These are phyloP conservation scores for Loxodonta africana DNA, from an alignment of 2,113 vertebrate genomes.

Conservation along the genomic window DNA sequence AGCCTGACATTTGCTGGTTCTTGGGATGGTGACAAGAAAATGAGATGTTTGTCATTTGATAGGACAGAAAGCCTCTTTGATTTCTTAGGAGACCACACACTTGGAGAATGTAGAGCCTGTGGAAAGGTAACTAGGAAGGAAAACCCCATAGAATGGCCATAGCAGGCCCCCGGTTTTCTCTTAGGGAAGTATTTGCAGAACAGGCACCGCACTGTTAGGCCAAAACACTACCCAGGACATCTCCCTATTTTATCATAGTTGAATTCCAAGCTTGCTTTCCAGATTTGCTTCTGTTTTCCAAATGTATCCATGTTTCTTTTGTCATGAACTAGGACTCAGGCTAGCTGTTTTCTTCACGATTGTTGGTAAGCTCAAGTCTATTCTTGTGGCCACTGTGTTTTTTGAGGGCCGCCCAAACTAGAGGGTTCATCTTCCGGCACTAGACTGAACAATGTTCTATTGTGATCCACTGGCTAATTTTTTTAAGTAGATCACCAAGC, in stretches of 20 bases:
- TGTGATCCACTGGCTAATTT: neutral
- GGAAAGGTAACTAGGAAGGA: constrained; percentile 15
- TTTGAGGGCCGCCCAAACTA: neutral
- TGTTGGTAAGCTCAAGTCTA: no score
- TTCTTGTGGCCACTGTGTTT: neutral
- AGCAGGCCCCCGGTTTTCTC: neutral
- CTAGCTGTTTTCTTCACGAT: neutral
- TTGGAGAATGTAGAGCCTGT: constrained; percentile 22
- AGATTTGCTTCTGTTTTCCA: constrained; percentile 16
- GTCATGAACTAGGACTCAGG: neutral
- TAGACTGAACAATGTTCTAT: neutral
- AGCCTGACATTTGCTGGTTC: constrained; percentile 57
- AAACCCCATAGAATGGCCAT: constrained; percentile 1
- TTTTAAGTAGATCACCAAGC: neutral
- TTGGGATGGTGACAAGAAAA: constrained; percentile 61
- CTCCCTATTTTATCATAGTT: neutral
- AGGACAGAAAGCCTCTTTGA: constrained; percentile 71
- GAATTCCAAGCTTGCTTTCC: neutral
- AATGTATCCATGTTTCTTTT: neutral
- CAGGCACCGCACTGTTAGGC: neutral
- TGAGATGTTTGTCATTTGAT: constrained; percentile 66
- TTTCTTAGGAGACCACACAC: constrained; percentile 65
- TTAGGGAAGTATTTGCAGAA: neutral
- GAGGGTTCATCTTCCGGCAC: neutral
- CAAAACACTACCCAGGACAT: neutral